Evolutionary conservation across 2,888 invertebrate species (phyloP), one percentile per base, ranked within the genome.

Genomic region (Nomada ruficornis): DNA sequence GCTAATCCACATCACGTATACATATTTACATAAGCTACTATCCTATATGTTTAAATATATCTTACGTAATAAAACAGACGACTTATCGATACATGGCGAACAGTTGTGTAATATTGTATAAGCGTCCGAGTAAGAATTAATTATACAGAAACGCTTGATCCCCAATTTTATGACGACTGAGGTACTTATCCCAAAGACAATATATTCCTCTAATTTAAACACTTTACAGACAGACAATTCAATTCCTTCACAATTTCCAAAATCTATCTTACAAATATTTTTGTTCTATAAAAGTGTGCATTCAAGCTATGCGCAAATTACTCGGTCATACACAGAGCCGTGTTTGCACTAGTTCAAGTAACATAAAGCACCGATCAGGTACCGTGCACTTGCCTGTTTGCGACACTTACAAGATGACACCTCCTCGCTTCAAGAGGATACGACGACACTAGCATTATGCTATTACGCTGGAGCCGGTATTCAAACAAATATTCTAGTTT

Each of bases 381-480:
- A n/a, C 1, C 59, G 63, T 67, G 73, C 26, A 64, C 65, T 80
- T 67, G 55, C 71, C 71, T 80, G 80, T 78, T 80, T 50, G n/a
- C 78, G 79, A 60, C 79, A 67, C 71, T 74, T 73, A 18, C 23
- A 79, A 71, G 9, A 23, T 15, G 79, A 77, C 13, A 71, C 60
- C 52, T 65, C 60, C 11, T 23, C 65, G 54, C 50, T 55, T 55
- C 26, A 2, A 79, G 79, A 62, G 62, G 54, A 79, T 67, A 50
- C 79, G 23, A 68, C 67, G 29, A 54, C 68, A 57, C 73, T 73
- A 63, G 68, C 80, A 80, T 80, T 74, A 80, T 59, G 57, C 80
- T 52, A 80, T 80, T 80, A 80, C 80, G 57, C 15, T 67, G 55
- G 52, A 68, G 72, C 72, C 44, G 62, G 42, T 29, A 42, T 72